Base-by-base conservation (phyloP, 2,888 invertebrate genomes). In the Plusia festucae region DNA sequence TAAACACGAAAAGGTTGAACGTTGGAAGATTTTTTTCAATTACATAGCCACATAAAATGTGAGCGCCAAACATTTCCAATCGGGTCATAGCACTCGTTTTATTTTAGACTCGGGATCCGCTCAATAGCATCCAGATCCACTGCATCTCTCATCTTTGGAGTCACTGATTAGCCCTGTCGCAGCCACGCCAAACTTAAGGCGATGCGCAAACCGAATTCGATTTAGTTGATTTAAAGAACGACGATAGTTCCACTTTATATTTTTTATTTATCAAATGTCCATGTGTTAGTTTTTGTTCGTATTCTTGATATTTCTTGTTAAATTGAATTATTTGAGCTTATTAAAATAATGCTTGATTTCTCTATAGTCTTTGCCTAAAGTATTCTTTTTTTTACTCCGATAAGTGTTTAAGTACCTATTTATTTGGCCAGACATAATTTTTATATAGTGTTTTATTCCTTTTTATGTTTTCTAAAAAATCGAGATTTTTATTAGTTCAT, bases 111-210 rank as follows among this genome's bases (percentile, higher is more conserved):
- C 20, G 20, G 51, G 32, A 24, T 9, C 34, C 65, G 57, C 64
- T 75, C 78, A 68, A 78, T 80, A 65, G 68, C 44, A 30, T 34
- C 49, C 74, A 65, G 73, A 67, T 46, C 24, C 30, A 55, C 54
- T 75, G 73, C 83, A 75, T 82, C 65, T 81, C 82, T 78, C 81
- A 81, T 75, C 73, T 78, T 69, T 63, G 49, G 40, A 70, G 64
- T 27, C 53, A 55, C 60, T 81, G 75, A 80, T 82, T 82, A 81
- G 76, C 70, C 72, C 63, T 81, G 78, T 80, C 79, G 73, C 73
- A 65, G 83, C 68, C 79, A 82, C 64, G 62, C 71, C 32, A 53
- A 24, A 59, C 54, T 70, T 78, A 81, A 81, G 71, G 76, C 76
- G 63, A 77, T 27, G 64, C 27, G 49, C 15, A 22, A 40, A 7